Evolutionary conservation across 2,888 invertebrate genomes (phyloP).

Genomic region (Agonopterix subpropinquella): DNA sequence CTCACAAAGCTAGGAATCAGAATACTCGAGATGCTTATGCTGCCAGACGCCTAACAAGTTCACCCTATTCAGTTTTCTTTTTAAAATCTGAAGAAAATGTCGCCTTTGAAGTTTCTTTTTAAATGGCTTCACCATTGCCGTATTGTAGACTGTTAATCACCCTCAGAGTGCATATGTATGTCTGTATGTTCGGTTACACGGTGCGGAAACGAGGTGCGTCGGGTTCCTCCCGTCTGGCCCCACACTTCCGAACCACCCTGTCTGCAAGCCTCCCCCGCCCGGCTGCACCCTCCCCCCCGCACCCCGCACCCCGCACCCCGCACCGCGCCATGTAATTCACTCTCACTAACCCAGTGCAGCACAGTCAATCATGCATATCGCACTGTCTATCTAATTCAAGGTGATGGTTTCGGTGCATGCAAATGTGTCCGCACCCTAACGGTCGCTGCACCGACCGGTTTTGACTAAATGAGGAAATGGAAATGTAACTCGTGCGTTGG

Average conservation of each 20-base stretch:
- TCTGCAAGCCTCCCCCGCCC: slow-evolving; percentile 41
- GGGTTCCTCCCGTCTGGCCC: slow-evolving; percentile 69
- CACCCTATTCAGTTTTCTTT: slow-evolving; percentile 1
- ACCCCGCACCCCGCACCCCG: slow-evolving; percentile 41
- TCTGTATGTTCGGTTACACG: slow-evolving; percentile 34
- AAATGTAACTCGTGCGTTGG: not conserved
- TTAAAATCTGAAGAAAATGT: slow-evolving; percentile 5
- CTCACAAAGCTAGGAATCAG: too few relatives aligned
- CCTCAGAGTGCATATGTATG: slow-evolving; percentile 38
- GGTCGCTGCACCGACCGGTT: not conserved
- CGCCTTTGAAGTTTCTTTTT: slow-evolving; percentile 5
- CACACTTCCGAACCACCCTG: slow-evolving; percentile 56
- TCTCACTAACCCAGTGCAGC: slow-evolving; percentile 76
- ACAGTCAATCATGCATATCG: slow-evolving; percentile 67
- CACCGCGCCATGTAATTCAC: slow-evolving; percentile 61
- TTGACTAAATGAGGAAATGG: not conserved
- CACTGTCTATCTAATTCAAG: slow-evolving; percentile 56
- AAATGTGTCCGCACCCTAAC: slow-evolving; percentile 9
- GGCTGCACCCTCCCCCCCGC: slow-evolving; percentile 25
- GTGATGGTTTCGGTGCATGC: slow-evolving; percentile 30
- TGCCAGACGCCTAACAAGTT: too few relatives aligned
- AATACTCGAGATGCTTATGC: too few relatives aligned
- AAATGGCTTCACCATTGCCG: not conserved
- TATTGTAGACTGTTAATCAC: slow-evolving; percentile 18
- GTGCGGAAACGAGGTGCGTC: slow-evolving; percentile 67